Evolutionary conservation across 2,888 invertebrate species (phyloP), one percentile per base, ranked within the genome.

Genomic region (Mesorhabditis spiculigera): DNA sequence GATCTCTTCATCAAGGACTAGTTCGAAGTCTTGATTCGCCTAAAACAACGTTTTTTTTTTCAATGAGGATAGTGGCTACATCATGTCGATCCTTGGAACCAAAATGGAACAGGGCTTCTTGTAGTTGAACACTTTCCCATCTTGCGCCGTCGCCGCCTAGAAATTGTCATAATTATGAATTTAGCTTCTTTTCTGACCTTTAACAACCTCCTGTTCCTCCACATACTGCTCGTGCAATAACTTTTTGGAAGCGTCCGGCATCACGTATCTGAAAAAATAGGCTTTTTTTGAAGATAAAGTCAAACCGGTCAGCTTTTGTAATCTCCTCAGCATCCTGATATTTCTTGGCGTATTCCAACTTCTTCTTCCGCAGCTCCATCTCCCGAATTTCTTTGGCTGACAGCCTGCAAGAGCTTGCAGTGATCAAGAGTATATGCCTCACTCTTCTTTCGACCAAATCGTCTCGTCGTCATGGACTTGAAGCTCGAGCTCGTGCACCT

Each of bases 261-360:
- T 69, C 58, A 84, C 82, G 68, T 84, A 84, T 63, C 82, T 81
- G 44, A 16, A 69, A 45, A 43, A 42, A 65, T 8, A 68, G 5
- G 42, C 13, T 62, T 62, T 61, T n/a, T 62, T 10, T 8, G 45
- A 63, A 43, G 45, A n/a, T 5, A n/a, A 1, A 44, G 45, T 41
- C 63, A n/a, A 4, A 98, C 68, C 97, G 89, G 82, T 95, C 93
- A 2, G 94, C 91, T 86, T 92, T 92, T 88, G 95, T 95, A 72
- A 95, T 87, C 86, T 97, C 95, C 70, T 94, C 89, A 0, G 97
- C 97, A 85, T 91, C 91, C 86, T 95, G 94, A 91, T 97, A 96
- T 87, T 96, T 94, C 86, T 93, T 93, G 2, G 96, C 97, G 75
- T 97, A 89, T 82, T 91, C 90, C 28, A 98, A 88, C 65, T 98